Conservation (phyloP, 2,113 vertebrate genomes). For the Microtus ochrogaster region DNA sequence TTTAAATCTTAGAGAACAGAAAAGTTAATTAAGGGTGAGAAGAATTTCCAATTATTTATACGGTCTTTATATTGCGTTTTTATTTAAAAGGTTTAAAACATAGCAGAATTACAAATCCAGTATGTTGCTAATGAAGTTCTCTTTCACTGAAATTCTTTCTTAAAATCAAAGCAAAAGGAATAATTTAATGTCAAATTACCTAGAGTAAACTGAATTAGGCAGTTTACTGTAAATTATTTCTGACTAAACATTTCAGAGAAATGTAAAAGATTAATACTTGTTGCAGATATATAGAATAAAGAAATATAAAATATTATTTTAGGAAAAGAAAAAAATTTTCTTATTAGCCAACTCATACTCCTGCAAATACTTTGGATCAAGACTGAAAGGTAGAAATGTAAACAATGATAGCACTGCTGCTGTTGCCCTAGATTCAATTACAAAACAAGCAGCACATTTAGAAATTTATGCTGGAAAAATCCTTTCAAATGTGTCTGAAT, state of each 20-base stretch:
- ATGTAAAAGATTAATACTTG: constrained; percentile 61
- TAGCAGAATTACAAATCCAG: constrained; percentile 56
- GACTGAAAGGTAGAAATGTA: constrained; percentile 77
- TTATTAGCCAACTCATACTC: constrained; percentile 68
- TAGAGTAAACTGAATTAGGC: constrained; percentile 35
- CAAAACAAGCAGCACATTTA: constrained; percentile 83
- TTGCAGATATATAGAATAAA: constrained; percentile 52
- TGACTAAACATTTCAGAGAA: constrained; percentile 53
- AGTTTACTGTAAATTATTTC: constrained; percentile 67
- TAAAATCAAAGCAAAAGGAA: constrained; percentile 57
- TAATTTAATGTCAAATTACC: constrained; percentile 54
- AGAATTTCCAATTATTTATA: constrained; percentile 33
- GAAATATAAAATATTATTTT: constrained; percentile 61
- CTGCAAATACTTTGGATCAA: constrained; percentile 71
- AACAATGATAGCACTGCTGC: constrained; percentile 80
- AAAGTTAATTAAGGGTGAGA: constrained; percentile 43
- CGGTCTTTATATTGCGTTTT: constrained; percentile 30
- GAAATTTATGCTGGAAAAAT: constrained; percentile 82
- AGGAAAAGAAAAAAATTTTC: constrained; percentile 69
- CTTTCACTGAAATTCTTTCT: constrained; percentile 44
- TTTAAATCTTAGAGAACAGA: constrained; percentile 18
- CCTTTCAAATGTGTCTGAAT: constrained; percentile 81
- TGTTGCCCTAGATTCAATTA: constrained; percentile 80
- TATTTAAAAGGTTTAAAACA: constrained; percentile 29
- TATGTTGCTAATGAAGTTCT: not conserved